Conservation (phyloP, 2,888 invertebrate species). For the Heliconius sara region DNA sequence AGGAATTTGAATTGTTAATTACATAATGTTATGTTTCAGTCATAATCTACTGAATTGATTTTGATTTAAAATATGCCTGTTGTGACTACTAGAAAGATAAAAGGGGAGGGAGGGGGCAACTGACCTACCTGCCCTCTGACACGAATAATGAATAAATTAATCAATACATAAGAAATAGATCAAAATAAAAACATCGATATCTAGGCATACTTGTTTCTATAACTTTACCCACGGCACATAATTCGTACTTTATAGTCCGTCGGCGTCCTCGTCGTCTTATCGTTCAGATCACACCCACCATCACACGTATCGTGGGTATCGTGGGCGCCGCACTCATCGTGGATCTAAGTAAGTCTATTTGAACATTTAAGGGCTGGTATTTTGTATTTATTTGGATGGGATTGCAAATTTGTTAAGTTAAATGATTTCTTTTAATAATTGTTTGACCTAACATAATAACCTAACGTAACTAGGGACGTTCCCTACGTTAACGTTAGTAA, state of each 20-base stretch:
- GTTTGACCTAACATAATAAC: no score
- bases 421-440: neutral
- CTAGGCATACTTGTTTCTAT: neutral
- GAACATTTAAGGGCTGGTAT: neutral
- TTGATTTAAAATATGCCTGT: neutral
- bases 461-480: no score
- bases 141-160: neutral
- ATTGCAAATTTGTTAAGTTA: neutral
- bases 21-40: neutral
- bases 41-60: neutral
- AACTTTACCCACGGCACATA: neutral
- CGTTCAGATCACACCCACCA: neutral
- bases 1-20: neutral
- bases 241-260: conserved; percentile 12
- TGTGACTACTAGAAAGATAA: neutral
- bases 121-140: neutral
- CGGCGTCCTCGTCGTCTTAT: conserved; percentile 5
- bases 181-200: no score
- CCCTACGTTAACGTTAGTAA: no score
- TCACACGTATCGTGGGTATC: neutral
- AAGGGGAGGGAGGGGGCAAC: neutral
- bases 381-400: neutral
- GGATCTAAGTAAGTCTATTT: conserved; percentile 23
- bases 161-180: no score
- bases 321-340: conserved; percentile 6